phyloP scores from a whole-genome alignment of 35 echinoderm and acorn worm species.

The Apostichopus japonicus region DNA sequence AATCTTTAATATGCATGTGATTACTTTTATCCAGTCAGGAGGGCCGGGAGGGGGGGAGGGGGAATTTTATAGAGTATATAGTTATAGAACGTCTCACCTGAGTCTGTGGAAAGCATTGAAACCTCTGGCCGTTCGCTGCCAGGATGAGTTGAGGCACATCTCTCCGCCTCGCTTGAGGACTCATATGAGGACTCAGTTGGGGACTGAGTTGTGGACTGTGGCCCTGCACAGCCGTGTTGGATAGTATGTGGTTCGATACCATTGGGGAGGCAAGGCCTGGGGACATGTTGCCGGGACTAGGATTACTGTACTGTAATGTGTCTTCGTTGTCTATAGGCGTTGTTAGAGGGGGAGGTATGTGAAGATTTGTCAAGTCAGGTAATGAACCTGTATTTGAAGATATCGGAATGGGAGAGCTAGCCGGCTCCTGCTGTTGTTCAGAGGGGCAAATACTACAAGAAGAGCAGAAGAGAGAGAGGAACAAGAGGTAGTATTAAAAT shows the following conservation, averaged over 20 bases:
- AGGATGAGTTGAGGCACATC: slow-evolving; percentile 45
- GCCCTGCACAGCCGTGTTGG: slow-evolving; percentile 48
- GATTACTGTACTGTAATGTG: slow-evolving; percentile 81
- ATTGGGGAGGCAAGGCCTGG: slow-evolving; percentile 53
- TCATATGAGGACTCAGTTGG: slow-evolving; percentile 88
- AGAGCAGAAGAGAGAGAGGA: slow-evolving; percentile 23
- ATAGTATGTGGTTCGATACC: slow-evolving; percentile 61
- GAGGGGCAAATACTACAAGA: slow-evolving; percentile 91
- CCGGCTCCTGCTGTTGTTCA: slow-evolving; percentile 74
- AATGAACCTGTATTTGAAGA: slow-evolving; percentile 95
- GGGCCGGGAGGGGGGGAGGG: too few species aligned
- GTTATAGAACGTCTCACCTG: slow-evolving; percentile 14
- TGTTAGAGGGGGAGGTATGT: slow-evolving; percentile 97
- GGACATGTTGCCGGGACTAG: slow-evolving; percentile 72
- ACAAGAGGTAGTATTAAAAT: too few species aligned
- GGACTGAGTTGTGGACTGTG: slow-evolving; percentile 82
- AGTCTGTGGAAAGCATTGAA: slow-evolving; percentile 44
- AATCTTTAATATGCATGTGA: too few species aligned
- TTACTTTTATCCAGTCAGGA: too few species aligned
- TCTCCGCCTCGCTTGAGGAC: slow-evolving; percentile 73
- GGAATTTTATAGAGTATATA: too few species aligned
- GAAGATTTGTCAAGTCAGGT: slow-evolving; percentile 97
- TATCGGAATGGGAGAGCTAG: slow-evolving; percentile 83
- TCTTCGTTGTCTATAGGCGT: slow-evolving; percentile 96
- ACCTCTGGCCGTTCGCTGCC: slow-evolving; percentile 7